phyloP scores from a whole-genome alignment of 1,140 invertebrate species.

The Eumeta japonica region DNA sequence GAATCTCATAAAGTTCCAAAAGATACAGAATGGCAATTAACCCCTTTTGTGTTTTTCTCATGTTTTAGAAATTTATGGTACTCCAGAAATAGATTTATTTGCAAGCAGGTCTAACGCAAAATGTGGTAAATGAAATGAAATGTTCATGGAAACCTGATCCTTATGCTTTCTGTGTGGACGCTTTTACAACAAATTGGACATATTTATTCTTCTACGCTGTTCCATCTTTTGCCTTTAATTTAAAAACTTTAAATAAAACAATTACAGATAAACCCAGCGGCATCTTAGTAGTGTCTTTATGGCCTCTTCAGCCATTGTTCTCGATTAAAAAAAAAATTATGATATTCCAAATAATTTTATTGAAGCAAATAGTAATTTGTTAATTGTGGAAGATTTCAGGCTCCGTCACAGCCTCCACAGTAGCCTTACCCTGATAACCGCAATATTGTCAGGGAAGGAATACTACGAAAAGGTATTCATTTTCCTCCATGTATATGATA shows the following conservation, averaged over 20 bases:
- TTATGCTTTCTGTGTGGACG: conserved; percentile 14
- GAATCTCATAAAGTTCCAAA: conserved; percentile 11
- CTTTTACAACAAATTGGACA: conserved; percentile 23
- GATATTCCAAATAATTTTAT: no score
- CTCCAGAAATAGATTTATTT: no score
- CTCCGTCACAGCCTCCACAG: conserved; percentile 11
- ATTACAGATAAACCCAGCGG: conserved; percentile 15
- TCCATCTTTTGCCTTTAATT: conserved; percentile 20
- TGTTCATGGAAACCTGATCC: conserved; percentile 19
- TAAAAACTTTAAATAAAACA: conserved; percentile 19
- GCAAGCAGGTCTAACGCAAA: conserved; percentile 21
- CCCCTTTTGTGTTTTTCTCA: conserved; percentile 5
- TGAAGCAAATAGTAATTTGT: no score
- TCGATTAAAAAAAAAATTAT: no score
- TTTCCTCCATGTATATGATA: conserved; percentile 10
- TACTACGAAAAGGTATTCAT: conserved; percentile 4
- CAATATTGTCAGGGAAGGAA: conserved; percentile 17
- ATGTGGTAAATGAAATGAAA: conserved; percentile 18
- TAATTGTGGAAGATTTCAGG: no score
- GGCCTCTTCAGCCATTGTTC: conserved; percentile 17
- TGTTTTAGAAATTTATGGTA: conserved; percentile 11
- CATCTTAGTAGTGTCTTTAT: conserved; percentile 19
- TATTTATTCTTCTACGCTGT: conserved; percentile 23
- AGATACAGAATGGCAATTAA: conserved; percentile 14
- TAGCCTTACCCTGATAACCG: conserved; percentile 17